Evolutionary conservation across 2,113 vertebrate species (phyloP).

Genomic region (Platysternon megacephalum): DNA sequence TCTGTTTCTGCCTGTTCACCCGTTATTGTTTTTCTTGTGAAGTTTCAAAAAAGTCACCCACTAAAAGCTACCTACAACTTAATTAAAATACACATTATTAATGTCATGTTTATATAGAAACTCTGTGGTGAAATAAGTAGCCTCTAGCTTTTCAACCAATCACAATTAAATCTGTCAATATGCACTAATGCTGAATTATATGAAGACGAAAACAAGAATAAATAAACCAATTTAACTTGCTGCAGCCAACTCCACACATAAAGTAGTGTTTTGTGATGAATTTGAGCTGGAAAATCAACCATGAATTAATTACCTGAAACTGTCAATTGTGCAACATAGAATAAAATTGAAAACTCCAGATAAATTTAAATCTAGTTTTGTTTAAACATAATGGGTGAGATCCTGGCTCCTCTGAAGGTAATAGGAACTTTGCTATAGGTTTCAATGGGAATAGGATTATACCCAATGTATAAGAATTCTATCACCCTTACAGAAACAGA

Average conservation of each 20-base stretch:
- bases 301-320: neutral
- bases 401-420: neutral
- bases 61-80: conserved; percentile 60
- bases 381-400: neutral
- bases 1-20: conserved; percentile 10
- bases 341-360: neutral
- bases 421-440: neutral
- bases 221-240: conserved; percentile 43
- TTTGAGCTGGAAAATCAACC: conserved; percentile 21
- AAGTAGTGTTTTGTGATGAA: neutral
- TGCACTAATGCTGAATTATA: neutral
- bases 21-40: conserved; percentile 18
- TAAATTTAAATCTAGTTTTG: neutral
- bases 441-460: neutral
- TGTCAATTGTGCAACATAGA: neutral
- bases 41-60: conserved; percentile 46
- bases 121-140: conserved; percentile 62
- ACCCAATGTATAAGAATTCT: neutral
- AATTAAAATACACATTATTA: conserved; percentile 73
- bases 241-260: neutral
- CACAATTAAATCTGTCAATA: conserved; percentile 69
- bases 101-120: conserved; percentile 64
- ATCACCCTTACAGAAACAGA: neutral
- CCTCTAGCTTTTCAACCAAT: conserved; percentile 63
- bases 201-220: conserved; percentile 28